Conservation (phyloP, 2,888 invertebrate genomes). For the Spisula subtruncata region DNA sequence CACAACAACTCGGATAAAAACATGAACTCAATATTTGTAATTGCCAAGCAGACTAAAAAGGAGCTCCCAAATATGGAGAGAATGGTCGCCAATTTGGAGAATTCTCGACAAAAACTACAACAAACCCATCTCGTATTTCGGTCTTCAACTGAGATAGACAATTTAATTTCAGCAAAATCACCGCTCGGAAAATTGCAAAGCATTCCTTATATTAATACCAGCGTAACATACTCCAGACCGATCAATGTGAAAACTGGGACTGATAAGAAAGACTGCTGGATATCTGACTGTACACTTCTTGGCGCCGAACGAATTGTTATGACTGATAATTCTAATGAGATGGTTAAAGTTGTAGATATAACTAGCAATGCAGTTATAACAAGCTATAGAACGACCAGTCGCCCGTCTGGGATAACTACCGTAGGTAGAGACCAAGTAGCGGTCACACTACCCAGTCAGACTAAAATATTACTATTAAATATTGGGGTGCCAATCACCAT, state of each 20-base stretch:
- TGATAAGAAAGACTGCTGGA: background rate
- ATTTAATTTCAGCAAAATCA: background rate
- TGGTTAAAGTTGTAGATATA: constrained; percentile 1
- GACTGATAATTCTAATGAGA: background rate
- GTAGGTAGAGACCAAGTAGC: background rate
- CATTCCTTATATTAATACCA: background rate
- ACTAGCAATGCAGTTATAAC: background rate
- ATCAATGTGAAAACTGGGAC: background rate
- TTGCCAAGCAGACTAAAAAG: constrained; percentile 1
- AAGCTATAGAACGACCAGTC: background rate
- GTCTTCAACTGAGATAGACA: background rate
- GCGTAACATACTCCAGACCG: background rate
- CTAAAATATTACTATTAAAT: background rate
- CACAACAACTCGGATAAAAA: background rate
- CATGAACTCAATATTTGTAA: background rate
- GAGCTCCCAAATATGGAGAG: background rate
- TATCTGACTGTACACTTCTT: background rate
- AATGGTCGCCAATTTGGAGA: background rate
- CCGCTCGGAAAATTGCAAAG: background rate
- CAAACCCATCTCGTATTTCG: background rate
- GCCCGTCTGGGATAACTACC: background rate
- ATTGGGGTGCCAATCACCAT: background rate
- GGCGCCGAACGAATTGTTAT: background rate
- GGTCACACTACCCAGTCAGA: background rate
- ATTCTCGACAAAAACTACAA: background rate